Evolutionary conservation across 2,113 vertebrate species (phyloP).

Genomic region (Sinocyclocheilus grahami): DNA sequence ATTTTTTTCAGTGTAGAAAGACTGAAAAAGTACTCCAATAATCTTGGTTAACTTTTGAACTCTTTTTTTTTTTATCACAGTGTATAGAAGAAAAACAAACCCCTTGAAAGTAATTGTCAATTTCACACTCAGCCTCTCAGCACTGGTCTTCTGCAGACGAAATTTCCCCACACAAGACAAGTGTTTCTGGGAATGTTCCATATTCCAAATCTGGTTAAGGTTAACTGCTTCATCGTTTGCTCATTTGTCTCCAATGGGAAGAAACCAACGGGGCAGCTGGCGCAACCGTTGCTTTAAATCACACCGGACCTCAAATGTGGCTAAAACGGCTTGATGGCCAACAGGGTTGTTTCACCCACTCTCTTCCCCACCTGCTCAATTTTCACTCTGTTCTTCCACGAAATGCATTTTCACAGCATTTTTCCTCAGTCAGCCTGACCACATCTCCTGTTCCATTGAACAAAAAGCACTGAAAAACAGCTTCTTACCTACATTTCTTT

Average conservation of each 20-base stretch:
- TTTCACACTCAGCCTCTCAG: neutral
- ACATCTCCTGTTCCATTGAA: constrained; percentile 35
- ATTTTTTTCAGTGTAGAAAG: no score
- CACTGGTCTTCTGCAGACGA: neutral
- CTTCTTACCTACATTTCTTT: neutral
- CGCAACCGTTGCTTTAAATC: constrained; percentile 19
- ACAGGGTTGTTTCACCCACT: neutral
- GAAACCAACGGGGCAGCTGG: neutral
- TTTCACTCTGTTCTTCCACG: neutral
- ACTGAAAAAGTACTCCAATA: no score
- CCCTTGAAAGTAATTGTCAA: no score
- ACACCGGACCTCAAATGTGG: constrained; percentile 8
- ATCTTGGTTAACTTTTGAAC: no score
- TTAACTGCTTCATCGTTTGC: constrained; percentile 24
- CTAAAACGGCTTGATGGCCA: constrained; percentile 20
- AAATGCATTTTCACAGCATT: constrained; percentile 12
- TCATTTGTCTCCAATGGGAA: constrained; percentile 1
- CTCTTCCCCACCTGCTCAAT: constrained; percentile 13
- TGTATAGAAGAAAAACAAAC: no score
- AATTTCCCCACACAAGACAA: neutral
- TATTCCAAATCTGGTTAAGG: neutral
- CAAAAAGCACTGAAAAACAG: constrained; percentile 41
- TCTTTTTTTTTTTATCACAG: no score
- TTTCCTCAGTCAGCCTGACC: constrained; percentile 24
- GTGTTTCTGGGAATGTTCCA: neutral